phyloP scores from a whole-genome alignment of 2,797 vertebrate genomes.

The Apodemus agrarius region DNA sequence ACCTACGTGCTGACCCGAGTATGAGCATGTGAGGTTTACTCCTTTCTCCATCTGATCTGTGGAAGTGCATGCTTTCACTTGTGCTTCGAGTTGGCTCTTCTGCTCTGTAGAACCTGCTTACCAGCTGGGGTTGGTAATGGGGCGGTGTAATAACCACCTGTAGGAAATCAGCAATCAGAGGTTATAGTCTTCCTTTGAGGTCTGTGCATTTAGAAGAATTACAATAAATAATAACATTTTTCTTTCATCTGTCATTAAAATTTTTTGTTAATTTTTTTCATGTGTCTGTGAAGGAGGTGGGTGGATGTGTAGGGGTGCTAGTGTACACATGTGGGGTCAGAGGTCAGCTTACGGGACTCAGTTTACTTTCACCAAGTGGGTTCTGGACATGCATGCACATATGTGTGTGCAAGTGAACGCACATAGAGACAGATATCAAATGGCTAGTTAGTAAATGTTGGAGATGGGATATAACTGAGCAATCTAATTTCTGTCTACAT shows the following conservation, averaged over 20 bases:
- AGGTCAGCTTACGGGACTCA: not conserved
- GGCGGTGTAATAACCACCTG: not conserved
- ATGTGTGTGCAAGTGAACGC: not conserved
- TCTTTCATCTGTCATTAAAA: not conserved
- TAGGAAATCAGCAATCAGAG: slow-evolving; percentile 47
- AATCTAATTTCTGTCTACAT: not conserved
- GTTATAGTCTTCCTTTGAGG: slow-evolving; percentile 5
- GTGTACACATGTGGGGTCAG: not conserved
- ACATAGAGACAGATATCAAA: not conserved
- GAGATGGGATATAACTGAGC: slow-evolving; percentile 20
- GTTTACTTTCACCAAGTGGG: not conserved
- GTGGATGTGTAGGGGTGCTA: not conserved
- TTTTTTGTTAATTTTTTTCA: not conserved
- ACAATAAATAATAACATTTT: not conserved
- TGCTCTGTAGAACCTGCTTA: not conserved
- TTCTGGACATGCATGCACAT: not conserved
- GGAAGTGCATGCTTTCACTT: slow-evolving; percentile 30
- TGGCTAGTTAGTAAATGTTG: not conserved
- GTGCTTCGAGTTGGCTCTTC: not conserved
- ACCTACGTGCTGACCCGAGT: slow-evolving; percentile 50
- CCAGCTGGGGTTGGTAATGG: not conserved
- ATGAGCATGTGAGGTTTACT: slow-evolving; percentile 49
- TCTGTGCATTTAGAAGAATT: slow-evolving; percentile 32
- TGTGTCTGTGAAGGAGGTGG: not conserved
- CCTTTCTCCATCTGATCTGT: slow-evolving; percentile 47